A percentile compares a stretch with the other conserved stretches of the same genome.
Evolutionary conservation across 2,797 vertebrate genomes (phyloP).

Genomic region (Gouania willdenowi): DNA sequence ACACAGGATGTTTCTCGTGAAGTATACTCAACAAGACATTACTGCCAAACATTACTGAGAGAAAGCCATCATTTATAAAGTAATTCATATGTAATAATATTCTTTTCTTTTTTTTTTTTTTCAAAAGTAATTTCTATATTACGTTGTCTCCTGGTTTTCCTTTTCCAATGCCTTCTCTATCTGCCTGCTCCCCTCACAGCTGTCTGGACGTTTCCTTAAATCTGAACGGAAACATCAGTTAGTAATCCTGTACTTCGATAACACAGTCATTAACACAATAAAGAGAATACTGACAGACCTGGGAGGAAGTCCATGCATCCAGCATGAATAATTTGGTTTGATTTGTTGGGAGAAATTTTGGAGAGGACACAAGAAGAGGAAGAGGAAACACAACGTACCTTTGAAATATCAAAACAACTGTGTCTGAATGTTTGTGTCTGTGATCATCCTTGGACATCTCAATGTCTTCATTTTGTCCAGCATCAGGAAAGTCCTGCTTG

Average conservation of each 20-base stretch:
- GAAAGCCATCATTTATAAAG: no score
- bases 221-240: slow-evolving; percentile 79
- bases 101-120: no score
- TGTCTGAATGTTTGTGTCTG: slow-evolving; percentile 62
- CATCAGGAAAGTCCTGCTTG: no score
- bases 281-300: slow-evolving; percentile 70
- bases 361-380: slow-evolving; percentile 72
- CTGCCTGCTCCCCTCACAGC: slow-evolving; percentile 52
- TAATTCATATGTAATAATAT: no score
- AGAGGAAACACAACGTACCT: slow-evolving; percentile 73
- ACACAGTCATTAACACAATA: slow-evolving; percentile 70
- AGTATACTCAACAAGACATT: no score
- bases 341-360: slow-evolving; percentile 74
- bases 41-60: no score
- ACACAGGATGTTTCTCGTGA: no score
- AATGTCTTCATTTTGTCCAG: no score
- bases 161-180: slow-evolving; percentile 43
- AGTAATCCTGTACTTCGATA: slow-evolving; percentile 53
- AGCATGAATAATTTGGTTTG: slow-evolving; percentile 78
- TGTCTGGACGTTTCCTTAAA: slow-evolving; percentile 78
- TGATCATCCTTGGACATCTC: no score
- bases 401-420: slow-evolving; percentile 80
- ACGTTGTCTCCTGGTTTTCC: slow-evolving; percentile 44
- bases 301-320: slow-evolving; percentile 68
- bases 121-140: slow-evolving; percentile 61